Evolutionary conservation across 1,140 invertebrate species (phyloP), one percentile per base, ranked within the genome.

Genomic region (Aricia agestis): DNA sequence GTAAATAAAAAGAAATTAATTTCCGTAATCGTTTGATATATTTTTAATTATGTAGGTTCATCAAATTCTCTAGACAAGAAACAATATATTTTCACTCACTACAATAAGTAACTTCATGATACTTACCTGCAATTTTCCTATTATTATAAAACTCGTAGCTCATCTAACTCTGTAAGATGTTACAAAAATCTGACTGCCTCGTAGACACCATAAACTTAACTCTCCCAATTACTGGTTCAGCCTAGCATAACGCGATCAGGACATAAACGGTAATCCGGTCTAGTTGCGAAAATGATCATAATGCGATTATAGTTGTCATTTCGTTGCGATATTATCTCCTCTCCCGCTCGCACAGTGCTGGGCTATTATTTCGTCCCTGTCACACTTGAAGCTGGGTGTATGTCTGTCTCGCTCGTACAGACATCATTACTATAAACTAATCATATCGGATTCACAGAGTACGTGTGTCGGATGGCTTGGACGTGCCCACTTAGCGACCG

Each of bases 231-330:
- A 25, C 18, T 73, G 70, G 57, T 73, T 69, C 57, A 42, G 11
- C 75, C 32, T 63, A 42, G 75, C 67, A 78, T 79, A 73, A 74
- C 11, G 25, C 71, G 59, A 31, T 74, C 75, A 76, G 73, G 45
- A 72, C 69, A 70, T 72, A 67, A 72, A 78, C 76, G 72, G 65
- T 73, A 75, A 82, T 81, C 77, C 75, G 72, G 80, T 83, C 79
- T 85, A 80, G 81, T 83, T 82, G 80, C 78, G 72, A 78, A 75
- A 82, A 82, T 78, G 74, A 78, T 78, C 77, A 68, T 73, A 70
- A 76, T 75, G 75, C 70, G 73, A 79, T 81, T 74, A 80, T 77
- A 72, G 69, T 75, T 78, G 74, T 76, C 69, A 70, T 72, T 71
- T 72, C 75, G 72, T 67, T 73, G 66, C 74, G 68, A 73, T 72